Base-by-base conservation (phyloP, 2,888 invertebrate genomes). In the Pecten maximus region DNA sequence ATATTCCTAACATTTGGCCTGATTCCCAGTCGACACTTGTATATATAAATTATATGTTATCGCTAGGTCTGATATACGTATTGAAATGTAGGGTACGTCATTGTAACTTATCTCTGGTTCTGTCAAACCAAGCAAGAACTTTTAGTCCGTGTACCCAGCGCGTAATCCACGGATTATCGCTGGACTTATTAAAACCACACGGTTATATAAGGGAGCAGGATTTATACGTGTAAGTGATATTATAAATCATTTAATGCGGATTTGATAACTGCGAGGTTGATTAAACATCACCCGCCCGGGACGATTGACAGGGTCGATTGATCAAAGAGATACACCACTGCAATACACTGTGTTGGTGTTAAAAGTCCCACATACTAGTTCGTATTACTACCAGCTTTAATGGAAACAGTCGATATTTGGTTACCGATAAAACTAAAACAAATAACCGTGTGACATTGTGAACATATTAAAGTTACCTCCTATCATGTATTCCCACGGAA, bases 11-110 rank as follows among this genome's bases (percentile, higher is more conserved):
- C 74, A 28, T 6, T 28, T 74, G 74, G 74, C 28, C 74, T 74
- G 28, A 74, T 74, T 35, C 74, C 12, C 74, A 74, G 23, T 35
- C 74, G 74, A 74, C 74, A 74, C 74, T 35, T 74, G 74, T 10
- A 35, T 74, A n/a, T n/a, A 74, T 74, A 74, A 74, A 74, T 74
- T 74, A 74, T 74, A 74, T 35, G 74, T 74, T 74, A 74, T 74
- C 74, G 35, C 35, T 28, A 74, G 74, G 35, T 74, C 35, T 35
- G 74, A 74, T 74, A 74, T 28, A 74, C 12, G 74, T 35, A 74
- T 74, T 35, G 74, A 74, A 74, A 74, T 74, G 74, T 74, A 74
- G 10, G 74, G 12, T 35, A 28, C 35, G 74, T 35, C 35, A 74
- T 74, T 74, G 74, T 74, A 35, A 74, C 74, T 35, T 74, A 74